Evolutionary conservation across 2,113 vertebrate species (phyloP).

Genomic region (Ginglymostoma cirratum): DNA sequence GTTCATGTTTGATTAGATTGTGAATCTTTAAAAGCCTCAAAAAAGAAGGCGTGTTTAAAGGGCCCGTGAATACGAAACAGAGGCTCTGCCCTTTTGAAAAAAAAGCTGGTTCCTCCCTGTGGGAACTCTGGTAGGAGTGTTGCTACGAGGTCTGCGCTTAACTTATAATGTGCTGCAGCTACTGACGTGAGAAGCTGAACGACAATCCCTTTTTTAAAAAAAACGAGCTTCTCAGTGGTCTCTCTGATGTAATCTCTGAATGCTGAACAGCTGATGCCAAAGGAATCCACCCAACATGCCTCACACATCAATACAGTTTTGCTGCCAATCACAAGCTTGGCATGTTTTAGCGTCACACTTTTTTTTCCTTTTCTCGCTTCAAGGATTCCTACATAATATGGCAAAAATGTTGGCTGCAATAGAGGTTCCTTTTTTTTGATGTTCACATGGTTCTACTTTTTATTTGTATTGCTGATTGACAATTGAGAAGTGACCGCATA

Average conservation of each 20-base stretch:
- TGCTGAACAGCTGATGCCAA: slow-evolving; percentile 2
- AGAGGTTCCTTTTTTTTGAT: not conserved
- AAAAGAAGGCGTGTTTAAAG: slow-evolving; percentile 26
- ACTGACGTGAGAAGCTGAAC: slow-evolving; percentile 17
- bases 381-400: not conserved
- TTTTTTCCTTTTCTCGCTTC: not conserved
- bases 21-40: slow-evolving; percentile 34
- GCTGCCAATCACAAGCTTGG: slow-evolving; percentile 33
- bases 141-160: not conserved
- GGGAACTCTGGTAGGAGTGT: not conserved
- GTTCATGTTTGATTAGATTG: not conserved
- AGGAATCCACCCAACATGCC: slow-evolving; percentile 23
- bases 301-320: not conserved
- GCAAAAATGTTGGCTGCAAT: not conserved
- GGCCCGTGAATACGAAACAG: not conserved
- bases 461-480: not conserved
- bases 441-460: not conserved
- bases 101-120: not conserved
- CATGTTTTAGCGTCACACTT: not conserved
- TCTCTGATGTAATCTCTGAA: slow-evolving; percentile 23
- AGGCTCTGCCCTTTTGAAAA: not conserved
- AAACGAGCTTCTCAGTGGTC: slow-evolving; percentile 1
- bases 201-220: slow-evolving; percentile 6
- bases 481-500: not conserved
- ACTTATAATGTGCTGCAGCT: not conserved